phyloP scores from a whole-genome alignment of 2,888 invertebrate species.

The Morpho helenor region DNA sequence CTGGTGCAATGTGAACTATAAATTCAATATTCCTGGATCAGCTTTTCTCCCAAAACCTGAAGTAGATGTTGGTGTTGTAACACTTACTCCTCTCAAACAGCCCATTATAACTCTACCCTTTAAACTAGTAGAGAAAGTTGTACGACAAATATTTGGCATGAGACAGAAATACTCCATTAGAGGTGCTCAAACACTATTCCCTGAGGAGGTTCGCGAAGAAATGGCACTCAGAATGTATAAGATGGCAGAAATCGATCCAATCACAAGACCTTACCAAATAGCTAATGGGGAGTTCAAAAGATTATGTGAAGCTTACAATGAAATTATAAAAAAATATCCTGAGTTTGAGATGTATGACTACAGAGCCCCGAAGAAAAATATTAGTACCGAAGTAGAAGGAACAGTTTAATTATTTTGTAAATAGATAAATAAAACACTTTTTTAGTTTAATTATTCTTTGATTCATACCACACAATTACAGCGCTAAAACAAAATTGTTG shows the following conservation, averaged over 20 bases:
- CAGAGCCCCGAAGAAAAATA: slow-evolving; percentile 73
- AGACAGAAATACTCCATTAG: slow-evolving; percentile 90
- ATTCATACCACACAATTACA: slow-evolving; percentile 3
- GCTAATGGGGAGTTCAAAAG: slow-evolving; percentile 88
- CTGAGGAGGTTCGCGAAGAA: slow-evolving; percentile 82
- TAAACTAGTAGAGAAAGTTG: slow-evolving; percentile 91
- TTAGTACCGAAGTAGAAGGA: slow-evolving; percentile 30
- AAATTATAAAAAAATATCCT: slow-evolving; percentile 84
- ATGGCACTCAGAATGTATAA: slow-evolving; percentile 83
- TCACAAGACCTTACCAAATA: slow-evolving; percentile 84
- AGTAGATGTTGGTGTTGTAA: slow-evolving; percentile 97
- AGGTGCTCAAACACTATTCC: slow-evolving; percentile 87
- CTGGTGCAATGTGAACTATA: slow-evolving; percentile 90
- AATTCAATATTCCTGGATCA: slow-evolving; percentile 92
- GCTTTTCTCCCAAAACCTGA: slow-evolving; percentile 97
- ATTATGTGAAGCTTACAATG: slow-evolving; percentile 87
- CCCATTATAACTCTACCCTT: slow-evolving; percentile 91
- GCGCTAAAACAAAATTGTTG: no score
- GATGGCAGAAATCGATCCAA: slow-evolving; percentile 85
- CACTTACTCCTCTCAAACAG: slow-evolving; percentile 86
- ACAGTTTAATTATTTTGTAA: slow-evolving; percentile 33
- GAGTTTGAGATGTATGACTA: slow-evolving; percentile 84
- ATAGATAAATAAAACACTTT: slow-evolving; percentile 34
- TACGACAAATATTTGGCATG: slow-evolving; percentile 91
- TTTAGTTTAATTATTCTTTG: slow-evolving; percentile 16